Conservation (phyloP, 2,888 invertebrate species). For the Caenorhabditis virilis region DNA sequence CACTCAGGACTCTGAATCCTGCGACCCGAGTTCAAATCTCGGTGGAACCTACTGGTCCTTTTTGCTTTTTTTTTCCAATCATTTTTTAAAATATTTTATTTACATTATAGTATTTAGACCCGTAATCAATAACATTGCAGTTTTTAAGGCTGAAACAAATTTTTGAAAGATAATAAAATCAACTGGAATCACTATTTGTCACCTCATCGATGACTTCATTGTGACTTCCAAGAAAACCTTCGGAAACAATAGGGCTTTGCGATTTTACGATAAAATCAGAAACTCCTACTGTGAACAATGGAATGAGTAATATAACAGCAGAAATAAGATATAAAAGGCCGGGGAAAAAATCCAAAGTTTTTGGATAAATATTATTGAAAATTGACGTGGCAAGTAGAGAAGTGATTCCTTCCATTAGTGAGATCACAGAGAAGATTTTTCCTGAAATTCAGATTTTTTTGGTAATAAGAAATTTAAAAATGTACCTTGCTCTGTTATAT, state of each 20-base stretch:
- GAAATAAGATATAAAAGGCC: constrained; percentile 66
- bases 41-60: constrained; percentile 52
- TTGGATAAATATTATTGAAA: constrained; percentile 69
- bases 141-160: too few species aligned
- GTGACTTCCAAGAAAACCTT: constrained; percentile 30
- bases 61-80: constrained; percentile 51
- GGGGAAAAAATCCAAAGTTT: constrained; percentile 68
- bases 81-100: too few species aligned
- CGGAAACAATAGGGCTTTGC: constrained; percentile 9
- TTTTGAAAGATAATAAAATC: too few species aligned
- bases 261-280: not conserved
- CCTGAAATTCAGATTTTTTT: constrained; percentile 49
- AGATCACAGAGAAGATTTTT: constrained; percentile 68
- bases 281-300: constrained; percentile 50
- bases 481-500: constrained; percentile 69
- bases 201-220: constrained; percentile 34
- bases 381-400: constrained; percentile 68
- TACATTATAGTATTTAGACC: too few species aligned
- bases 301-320: constrained; percentile 51
- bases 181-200: not conserved
- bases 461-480: not conserved
- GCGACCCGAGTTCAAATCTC: constrained; percentile 61
- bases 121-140: too few species aligned
- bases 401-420: constrained; percentile 68
- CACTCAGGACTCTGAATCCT: constrained; percentile 61